Percentiles rank a stretch among this genome's conserved stretches.
These are phyloP conservation scores for Arge pagana DNA, from an alignment of 2,888 invertebrate genomes.

Conservation along the genomic window DNA sequence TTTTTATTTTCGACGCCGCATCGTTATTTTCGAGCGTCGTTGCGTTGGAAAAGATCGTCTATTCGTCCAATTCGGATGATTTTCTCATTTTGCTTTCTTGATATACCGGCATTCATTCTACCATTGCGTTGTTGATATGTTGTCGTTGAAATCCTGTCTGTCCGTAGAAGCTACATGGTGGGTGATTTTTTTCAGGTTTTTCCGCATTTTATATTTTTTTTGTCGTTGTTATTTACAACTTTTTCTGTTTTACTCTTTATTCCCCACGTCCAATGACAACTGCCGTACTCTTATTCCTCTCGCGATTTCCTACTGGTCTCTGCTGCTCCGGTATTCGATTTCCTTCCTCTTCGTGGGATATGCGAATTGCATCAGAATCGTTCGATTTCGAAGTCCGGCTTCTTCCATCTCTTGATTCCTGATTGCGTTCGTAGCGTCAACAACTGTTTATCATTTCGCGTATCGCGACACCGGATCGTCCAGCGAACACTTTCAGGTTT, in stretches of 20 bases:
- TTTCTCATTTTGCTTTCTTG: not conserved
- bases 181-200: too few relatives aligned
- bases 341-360: not conserved
- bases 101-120: constrained; percentile 22
- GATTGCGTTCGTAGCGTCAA: too few relatives aligned
- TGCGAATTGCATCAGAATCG: not conserved
- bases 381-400: not conserved
- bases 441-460: too few relatives aligned
- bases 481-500: not conserved
- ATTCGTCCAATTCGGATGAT: not conserved
- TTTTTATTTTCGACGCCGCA: too few relatives aligned
- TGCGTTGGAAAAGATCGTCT: not conserved
- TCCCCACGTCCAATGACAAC: constrained; percentile 20
- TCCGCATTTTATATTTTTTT: too few relatives aligned
- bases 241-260: too few relatives aligned
- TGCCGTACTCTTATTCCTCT: not conserved
- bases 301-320: too few relatives aligned
- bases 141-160: constrained; percentile 16
- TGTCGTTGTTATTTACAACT: too few relatives aligned
- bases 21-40: too few relatives aligned
- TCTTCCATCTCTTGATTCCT: not conserved
- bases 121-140: constrained; percentile 21
- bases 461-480: not conserved
- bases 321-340: not conserved
- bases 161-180: constrained; percentile 12